Evolutionary conservation across 2,113 vertebrate species (phyloP).

Genomic region (Fregetta grallaria): DNA sequence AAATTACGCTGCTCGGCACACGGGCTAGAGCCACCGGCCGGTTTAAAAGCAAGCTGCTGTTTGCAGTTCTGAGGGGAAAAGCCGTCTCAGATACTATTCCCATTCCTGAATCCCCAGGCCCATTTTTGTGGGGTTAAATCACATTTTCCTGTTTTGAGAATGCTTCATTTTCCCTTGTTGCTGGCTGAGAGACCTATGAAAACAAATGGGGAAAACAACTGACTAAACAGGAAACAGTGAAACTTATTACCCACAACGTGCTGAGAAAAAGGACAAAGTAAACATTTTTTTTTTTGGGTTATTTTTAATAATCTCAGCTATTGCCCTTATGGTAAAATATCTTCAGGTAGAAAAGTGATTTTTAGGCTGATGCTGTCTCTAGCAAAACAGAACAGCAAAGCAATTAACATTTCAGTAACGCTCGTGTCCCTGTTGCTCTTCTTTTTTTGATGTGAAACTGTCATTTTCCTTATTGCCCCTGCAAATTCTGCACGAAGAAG

Average conservation of each 20-base stretch:
- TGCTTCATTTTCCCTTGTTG: slow-evolving; percentile 48
- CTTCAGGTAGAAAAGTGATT: slow-evolving; percentile 29
- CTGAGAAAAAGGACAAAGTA: slow-evolving; percentile 56
- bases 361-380: slow-evolving; percentile 35
- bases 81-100: not conserved
- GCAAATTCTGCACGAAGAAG: slow-evolving; percentile 26
- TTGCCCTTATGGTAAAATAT: not conserved
- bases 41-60: not conserved
- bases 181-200: slow-evolving; percentile 50
- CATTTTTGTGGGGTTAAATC: slow-evolving; percentile 68
- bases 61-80: not conserved
- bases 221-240: slow-evolving; percentile 65
- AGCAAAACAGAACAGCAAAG: slow-evolving; percentile 45
- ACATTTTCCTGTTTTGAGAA: slow-evolving; percentile 65
- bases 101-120: slow-evolving; percentile 31
- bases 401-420: slow-evolving; percentile 51
- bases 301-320: slow-evolving; percentile 12
- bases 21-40: fast-evolving
- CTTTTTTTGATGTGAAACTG: slow-evolving; percentile 43
- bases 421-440: slow-evolving; percentile 16
- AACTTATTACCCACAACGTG: slow-evolving; percentile 36
- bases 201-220: slow-evolving; percentile 65
- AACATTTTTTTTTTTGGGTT: not conserved
- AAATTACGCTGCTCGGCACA: not conserved
- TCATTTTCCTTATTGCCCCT: slow-evolving; percentile 54